These are phyloP conservation scores for Catharus ustulatus DNA, from an alignment of 2,797 vertebrate species.

Conservation along the genomic window DNA sequence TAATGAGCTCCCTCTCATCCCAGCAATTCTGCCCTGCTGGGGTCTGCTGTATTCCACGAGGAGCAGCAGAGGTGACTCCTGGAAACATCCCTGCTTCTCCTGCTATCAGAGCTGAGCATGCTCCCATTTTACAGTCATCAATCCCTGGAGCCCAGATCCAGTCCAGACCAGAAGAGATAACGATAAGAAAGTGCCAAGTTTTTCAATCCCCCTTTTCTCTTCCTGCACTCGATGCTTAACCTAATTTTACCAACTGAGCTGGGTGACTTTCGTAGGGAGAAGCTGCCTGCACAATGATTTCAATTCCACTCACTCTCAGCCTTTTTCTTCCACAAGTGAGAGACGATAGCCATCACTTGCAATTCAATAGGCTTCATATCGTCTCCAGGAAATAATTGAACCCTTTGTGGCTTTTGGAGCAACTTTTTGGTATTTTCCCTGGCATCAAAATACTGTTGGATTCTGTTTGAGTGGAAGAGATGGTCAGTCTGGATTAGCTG, in stretches of 20 bases:
- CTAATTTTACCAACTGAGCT: background rate
- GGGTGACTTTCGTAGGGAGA: slow-evolving; percentile 26
- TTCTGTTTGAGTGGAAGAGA: slow-evolving; percentile 45
- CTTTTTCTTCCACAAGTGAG: slow-evolving; percentile 29
- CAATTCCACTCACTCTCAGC: slow-evolving; percentile 18
- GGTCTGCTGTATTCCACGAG: background rate
- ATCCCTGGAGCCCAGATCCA: background rate
- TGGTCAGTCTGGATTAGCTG: background rate
- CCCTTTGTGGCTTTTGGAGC: slow-evolving; percentile 48
- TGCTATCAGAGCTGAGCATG: background rate
- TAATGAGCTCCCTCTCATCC: background rate
- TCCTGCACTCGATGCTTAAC: background rate
- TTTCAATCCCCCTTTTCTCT: background rate
- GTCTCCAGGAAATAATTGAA: slow-evolving; percentile 58
- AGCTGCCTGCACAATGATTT: slow-evolving; percentile 14
- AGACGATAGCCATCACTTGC: slow-evolving; percentile 50
- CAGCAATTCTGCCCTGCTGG: background rate
- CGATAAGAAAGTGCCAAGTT: background rate
- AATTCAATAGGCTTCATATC: slow-evolving; percentile 66
- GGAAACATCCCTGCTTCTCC: background rate
- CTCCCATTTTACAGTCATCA: background rate
- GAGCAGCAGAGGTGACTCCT: background rate
- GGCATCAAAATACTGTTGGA: slow-evolving; percentile 34
- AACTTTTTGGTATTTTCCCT: slow-evolving; percentile 54
- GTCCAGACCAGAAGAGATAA: background rate